Base-by-base conservation (phyloP, 2,888 invertebrate genomes). In the Bugula neritina region DNA sequence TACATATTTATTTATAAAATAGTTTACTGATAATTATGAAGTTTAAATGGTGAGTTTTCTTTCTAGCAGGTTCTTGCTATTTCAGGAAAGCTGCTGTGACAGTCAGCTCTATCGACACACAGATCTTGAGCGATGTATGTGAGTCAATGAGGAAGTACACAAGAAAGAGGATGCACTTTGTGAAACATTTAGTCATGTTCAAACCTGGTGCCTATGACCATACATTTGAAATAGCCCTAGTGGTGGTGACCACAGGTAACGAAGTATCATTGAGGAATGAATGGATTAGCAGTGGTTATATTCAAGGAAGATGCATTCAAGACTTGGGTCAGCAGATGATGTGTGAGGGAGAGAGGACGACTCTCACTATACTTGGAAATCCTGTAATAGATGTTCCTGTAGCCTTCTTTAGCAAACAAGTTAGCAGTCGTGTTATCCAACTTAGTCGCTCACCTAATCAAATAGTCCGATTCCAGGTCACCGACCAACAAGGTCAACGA, bases 61-160 rank as follows among this genome's bases (percentile, higher is more conserved):
- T n/a, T n/a, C n/a, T n/a, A n/a, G n/a, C n/a, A n/a, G n/a, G n/a
- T n/a, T n/a, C n/a, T n/a, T n/a, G n/a, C n/a, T n/a, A n/a, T n/a
- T n/a, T n/a, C n/a, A 63, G 63, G 63, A 63, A 63, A 34, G 63
- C 63, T 13, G 63, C 63, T 2, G 63, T 63, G 34, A 63, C 63
- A 2, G 63, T 63, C 1, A 63, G 63, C 31, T n/a, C 3, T n/a
- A 27, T 63, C 27, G 63, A 63, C 27, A 13, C 31, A 10, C 2
- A 63, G 10, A 63, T 63, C 10, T n/a, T 63, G 2, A 27, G 31
- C 13, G 63, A 63, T 31, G 63, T 63, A 31, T 63, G 63, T 34
- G 25, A 63, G n/a, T 63, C 63, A 17, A 63, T 63, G 63, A 63
- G 63, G n/a, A 63, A 63, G n/a, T 63, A 63, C 63, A 63, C 63